Percentiles rank a stretch among this genome's conserved stretches.
phyloP scores from a whole-genome alignment of 2,888 invertebrate species.

The Epinotia ramella region DNA sequence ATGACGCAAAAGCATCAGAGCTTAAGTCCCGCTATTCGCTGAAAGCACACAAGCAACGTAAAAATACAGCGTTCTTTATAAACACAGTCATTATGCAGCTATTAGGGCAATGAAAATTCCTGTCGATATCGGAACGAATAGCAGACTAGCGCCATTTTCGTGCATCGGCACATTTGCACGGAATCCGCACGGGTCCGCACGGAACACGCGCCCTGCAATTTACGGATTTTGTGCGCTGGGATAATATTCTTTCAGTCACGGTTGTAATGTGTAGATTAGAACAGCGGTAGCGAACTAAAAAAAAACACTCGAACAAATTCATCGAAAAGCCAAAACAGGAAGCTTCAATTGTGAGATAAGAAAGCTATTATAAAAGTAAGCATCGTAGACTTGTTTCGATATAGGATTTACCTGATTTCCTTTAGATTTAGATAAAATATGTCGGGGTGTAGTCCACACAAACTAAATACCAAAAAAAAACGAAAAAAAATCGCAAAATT shows the following conservation, averaged over 20 bases:
- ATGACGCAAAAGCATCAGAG: too few species aligned
- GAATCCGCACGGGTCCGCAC: constrained; percentile 21
- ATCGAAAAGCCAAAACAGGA: too few species aligned
- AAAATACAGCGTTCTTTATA: not conserved
- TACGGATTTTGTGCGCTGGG: constrained; percentile 23
- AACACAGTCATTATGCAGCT: constrained; percentile 16
- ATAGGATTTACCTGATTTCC: too few species aligned
- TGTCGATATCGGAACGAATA: constrained; percentile 23
- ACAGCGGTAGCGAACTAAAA: not conserved
- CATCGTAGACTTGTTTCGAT: too few species aligned
- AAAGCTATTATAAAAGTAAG: not conserved
- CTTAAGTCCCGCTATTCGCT: not conserved
- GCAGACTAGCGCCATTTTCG: constrained; percentile 9
- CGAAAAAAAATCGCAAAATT: too few species aligned
- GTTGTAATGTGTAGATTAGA: constrained; percentile 11
- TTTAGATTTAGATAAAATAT: too few species aligned
- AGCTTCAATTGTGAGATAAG: not conserved
- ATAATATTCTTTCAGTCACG: constrained; percentile 36
- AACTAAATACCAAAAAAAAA: too few species aligned
- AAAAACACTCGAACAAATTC: not conserved
- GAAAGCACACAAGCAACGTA: not conserved
- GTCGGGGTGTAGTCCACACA: too few species aligned
- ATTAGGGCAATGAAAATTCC: constrained; percentile 37
- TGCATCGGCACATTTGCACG: constrained; percentile 34
- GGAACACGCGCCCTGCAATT: constrained; percentile 19